Evolutionary conservation across 2,797 vertebrate species (phyloP), one percentile per base, ranked within the genome.

Genomic region (Pteronotus mesoamericanus): DNA sequence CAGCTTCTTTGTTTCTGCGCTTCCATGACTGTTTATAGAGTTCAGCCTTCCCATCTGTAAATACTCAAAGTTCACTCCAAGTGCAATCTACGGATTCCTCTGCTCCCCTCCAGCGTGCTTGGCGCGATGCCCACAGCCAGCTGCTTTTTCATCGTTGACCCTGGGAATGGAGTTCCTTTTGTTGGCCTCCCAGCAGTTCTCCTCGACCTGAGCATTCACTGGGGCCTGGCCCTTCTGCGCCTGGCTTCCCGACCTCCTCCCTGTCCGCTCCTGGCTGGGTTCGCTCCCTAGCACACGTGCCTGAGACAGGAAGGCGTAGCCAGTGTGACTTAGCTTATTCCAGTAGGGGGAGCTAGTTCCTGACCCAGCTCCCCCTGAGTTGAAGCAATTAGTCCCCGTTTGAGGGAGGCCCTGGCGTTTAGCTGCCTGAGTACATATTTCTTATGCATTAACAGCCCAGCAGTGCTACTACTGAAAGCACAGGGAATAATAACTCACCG

Each of bases 11-110:
- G 59, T 93, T 86, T 79, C 55, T 80, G 34, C 0, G 3, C 61
- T 68, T 59, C 64, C 10, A 1, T 9, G 42, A 75, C 59, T 92
- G 87, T 89, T 96, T 84, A 89, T 21, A 34, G 64, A 77, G 59
- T 39, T 80, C 53, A 18, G 74, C 77, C 42, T 79, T 91, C 53
- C 93, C 80, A 61, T 92, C 75, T 94, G 85, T 87, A 85, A 92
- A 55, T 48, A 37, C 61, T 95, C 85, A 82, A 15, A 86, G 91
- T 92, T 75, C 66, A 57, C 61, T 83, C 79, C 78, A 75, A 94
- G 75, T 72, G 22, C 37, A 89, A 37, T 11, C 34, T 5, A 1
- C 1, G 37, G 44, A 74, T 46, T 24, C 74, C 16, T 42, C 44
- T 39, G 18, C n/a, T 48, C 44, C 32, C 7, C 1, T 19, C 34